Evolutionary conservation across 2,888 invertebrate genomes (phyloP).

Genomic region (Plebejus argus): DNA sequence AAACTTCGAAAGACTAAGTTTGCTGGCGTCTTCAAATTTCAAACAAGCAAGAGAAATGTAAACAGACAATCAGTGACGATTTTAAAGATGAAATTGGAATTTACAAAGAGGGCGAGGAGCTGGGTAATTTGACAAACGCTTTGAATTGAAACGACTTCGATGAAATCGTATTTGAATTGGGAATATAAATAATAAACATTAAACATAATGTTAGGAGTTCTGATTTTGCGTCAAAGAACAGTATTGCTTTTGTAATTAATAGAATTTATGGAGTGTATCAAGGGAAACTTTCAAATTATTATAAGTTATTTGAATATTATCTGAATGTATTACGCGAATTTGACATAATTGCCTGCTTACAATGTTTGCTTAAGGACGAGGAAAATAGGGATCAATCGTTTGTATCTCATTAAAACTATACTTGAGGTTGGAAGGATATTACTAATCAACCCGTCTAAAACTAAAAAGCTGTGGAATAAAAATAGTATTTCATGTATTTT

Average conservation of each 20-base stretch:
- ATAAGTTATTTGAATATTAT: conserved; percentile 28
- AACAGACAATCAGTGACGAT: conserved; percentile 77
- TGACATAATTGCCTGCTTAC: conserved; percentile 12
- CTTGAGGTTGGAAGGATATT: background rate
- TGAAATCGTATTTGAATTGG: conserved; percentile 51
- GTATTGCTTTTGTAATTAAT: conserved; percentile 32
- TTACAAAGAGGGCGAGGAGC: conserved; percentile 49
- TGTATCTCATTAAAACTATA: background rate
- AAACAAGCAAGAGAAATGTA: conserved; percentile 72
- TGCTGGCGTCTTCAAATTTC: conserved; percentile 63
- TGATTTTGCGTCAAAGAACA: conserved; percentile 32
- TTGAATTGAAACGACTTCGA: conserved; percentile 50
- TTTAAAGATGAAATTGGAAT: conserved; percentile 73
- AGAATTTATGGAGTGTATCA: conserved; percentile 22
- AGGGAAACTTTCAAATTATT: conserved; percentile 23
- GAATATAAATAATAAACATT: conserved; percentile 46
- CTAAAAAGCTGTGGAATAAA: background rate
- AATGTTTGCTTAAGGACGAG: background rate
- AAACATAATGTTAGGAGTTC: conserved; percentile 21
- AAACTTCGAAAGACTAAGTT: conserved; percentile 51
- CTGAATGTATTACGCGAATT: conserved; percentile 19
- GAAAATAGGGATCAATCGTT: background rate
- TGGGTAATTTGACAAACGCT: conserved; percentile 66
- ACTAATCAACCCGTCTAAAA: background rate
- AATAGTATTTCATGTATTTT: background rate